phyloP scores from a whole-genome alignment of 2,888 invertebrate species.

The Holacanthella duospinosa region DNA sequence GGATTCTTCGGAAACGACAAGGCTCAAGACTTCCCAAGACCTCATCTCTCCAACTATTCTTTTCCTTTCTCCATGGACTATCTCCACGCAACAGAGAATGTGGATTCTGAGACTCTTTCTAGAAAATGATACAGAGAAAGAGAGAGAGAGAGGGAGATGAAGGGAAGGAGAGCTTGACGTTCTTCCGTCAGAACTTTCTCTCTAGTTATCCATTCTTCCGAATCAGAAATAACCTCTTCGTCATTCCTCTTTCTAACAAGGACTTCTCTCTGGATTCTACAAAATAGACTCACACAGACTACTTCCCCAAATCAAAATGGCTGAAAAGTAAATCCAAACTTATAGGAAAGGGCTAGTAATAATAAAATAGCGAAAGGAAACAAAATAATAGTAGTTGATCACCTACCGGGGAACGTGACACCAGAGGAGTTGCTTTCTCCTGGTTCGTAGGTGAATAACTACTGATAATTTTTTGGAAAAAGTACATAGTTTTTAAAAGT shows the following conservation, averaged over 20 bases:
- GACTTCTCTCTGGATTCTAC: background rate
- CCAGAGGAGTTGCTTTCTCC: too few species aligned
- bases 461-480: too few species aligned
- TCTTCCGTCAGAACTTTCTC: background rate
- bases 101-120: too few species aligned
- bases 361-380: background rate
- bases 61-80: too few species aligned
- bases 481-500: too few species aligned
- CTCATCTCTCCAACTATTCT: background rate
- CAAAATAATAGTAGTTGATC: too few species aligned
- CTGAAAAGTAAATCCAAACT: background rate
- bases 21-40: background rate
- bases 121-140: background rate
- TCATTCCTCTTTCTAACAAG: background rate
- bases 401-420: too few species aligned
- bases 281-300: background rate
- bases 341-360: too few species aligned
- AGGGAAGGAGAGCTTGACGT: background rate
- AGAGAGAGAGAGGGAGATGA: background rate
- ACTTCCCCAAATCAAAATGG: background rate
- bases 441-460: too few species aligned
- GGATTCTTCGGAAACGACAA: conserved; percentile 1
- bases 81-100: too few species aligned
- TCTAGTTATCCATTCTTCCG: background rate
- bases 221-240: background rate